Base-by-base conservation (phyloP, 2,888 invertebrate genomes). In the Nymphalis polychloros region DNA sequence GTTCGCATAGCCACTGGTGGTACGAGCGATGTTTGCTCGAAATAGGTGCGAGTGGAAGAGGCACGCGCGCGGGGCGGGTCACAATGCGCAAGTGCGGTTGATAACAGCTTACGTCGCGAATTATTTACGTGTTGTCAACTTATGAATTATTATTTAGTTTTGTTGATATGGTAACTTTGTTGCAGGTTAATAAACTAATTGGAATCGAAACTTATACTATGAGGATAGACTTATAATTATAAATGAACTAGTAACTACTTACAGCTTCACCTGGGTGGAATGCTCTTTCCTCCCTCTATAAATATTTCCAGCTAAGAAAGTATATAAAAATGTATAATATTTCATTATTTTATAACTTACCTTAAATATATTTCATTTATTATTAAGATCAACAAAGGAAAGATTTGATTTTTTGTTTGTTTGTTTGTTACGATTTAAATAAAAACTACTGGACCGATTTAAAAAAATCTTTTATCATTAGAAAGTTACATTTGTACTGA, bases 41-140 rank as follows among this genome's bases (percentile, higher is more conserved):
- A 77, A 84, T 85, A 80, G 71, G 71, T 73, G 79, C 67, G 73
- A 72, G 72, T 53, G 62, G 55, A 35, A 78, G 73, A 77, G 88
- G 88, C 88, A 88, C 88, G 86, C 81, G 83, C 83, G 81, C 61
- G 64, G 80, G 72, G 67, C 65, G 70, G 81, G 79, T 80, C 81
- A 81, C 82, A 86, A 83, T 84, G 87, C 88, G 89, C 90, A 89
- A 86, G 89, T 85, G 86, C 87, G 78, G 78, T 80, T 84, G 87
- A 88, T 88, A 88, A 87, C 86, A 88, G 82, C 84, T 75, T 80
- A 83, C 79, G 80, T 83, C 83, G 86, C 87, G 83, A 88, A 89
- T 89, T 85, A 89, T 88, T 89, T 87, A 87, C 88, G 83, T 86
- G 87, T 87, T 89, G 89, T 87, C 89, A 89, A 88, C 87, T 87